phyloP scores from a whole-genome alignment of 30 jellyfish, hydroid and myxozoan genomes.

The Mastigias papua region DNA sequence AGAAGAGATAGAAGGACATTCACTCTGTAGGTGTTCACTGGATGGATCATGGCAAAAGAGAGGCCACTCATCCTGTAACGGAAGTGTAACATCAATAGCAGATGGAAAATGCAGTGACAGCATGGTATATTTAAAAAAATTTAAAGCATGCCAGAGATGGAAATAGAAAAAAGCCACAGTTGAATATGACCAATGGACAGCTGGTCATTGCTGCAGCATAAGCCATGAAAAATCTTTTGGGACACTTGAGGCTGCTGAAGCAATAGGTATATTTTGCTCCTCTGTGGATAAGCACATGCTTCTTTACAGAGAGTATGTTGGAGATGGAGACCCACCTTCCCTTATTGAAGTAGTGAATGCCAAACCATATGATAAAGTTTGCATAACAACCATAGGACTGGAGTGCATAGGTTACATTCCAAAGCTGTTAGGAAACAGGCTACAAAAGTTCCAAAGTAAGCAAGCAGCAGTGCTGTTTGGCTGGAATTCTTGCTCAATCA shows the following conservation, averaged over 20 bases:
- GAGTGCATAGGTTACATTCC: conserved; percentile 73
- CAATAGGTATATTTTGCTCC: conserved; percentile 25
- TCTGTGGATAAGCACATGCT: conserved; percentile 51
- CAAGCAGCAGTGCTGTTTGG: too few species aligned
- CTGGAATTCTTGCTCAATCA: too few species aligned
- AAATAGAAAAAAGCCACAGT: conserved; percentile 23
- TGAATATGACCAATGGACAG: conserved; percentile 46
- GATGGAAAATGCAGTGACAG: conserved; percentile 55
- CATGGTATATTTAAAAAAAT: conserved; percentile 14
- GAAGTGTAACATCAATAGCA: conserved; percentile 46
- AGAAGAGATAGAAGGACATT: not conserved
- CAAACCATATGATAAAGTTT: conserved; percentile 24
- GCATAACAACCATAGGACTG: conserved; percentile 36
- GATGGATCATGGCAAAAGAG: conserved; percentile 5
- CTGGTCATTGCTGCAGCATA: conserved; percentile 29
- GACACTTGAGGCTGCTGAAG: conserved; percentile 32
- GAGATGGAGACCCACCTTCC: conserved; percentile 63
- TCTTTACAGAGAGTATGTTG: conserved; percentile 2
- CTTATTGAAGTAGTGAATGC: conserved; percentile 32
- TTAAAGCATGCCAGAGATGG: conserved; percentile 64
- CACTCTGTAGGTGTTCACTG: not conserved
- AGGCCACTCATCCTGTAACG: conserved; percentile 36
- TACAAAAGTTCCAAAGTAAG: conserved; percentile 22
- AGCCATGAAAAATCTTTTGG: conserved; percentile 47
- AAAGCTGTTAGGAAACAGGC: conserved; percentile 62